phyloP scores from a whole-genome alignment of 2,113 vertebrate genomes.

The Circaetus cinerascens region DNA sequence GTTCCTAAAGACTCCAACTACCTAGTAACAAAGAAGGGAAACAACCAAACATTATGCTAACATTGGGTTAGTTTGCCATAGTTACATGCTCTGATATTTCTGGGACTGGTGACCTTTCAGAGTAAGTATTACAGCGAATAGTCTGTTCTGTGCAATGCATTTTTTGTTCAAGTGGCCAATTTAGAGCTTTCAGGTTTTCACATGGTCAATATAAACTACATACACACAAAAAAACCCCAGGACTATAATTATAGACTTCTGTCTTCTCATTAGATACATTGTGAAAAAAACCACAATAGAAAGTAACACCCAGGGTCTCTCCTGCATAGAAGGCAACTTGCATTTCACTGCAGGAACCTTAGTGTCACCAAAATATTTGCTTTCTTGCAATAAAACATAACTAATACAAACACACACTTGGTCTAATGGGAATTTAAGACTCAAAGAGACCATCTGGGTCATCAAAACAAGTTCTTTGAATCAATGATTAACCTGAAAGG shows the following conservation, averaged over 20 bases:
- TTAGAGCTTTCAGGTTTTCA: neutral
- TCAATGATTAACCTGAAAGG: neutral
- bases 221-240: neutral
- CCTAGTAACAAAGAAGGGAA: neutral
- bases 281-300: fast-evolving
- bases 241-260: neutral
- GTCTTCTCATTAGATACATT: neutral
- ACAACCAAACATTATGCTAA: neutral
- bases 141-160: neutral
- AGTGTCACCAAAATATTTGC: neutral
- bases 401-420: neutral
- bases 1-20: neutral
- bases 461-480: neutral
- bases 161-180: neutral
- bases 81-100: neutral
- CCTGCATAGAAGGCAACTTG: neutral
- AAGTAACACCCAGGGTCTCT: neutral
- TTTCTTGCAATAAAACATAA: neutral
- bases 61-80: neutral
- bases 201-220: neutral
- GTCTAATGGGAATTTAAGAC: neutral
- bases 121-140: neutral
- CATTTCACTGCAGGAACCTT: neutral
- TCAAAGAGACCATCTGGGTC: neutral
- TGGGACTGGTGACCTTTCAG: neutral